phyloP scores from a whole-genome alignment of 2,797 vertebrate genomes.

The Catostomus latipinnis region DNA sequence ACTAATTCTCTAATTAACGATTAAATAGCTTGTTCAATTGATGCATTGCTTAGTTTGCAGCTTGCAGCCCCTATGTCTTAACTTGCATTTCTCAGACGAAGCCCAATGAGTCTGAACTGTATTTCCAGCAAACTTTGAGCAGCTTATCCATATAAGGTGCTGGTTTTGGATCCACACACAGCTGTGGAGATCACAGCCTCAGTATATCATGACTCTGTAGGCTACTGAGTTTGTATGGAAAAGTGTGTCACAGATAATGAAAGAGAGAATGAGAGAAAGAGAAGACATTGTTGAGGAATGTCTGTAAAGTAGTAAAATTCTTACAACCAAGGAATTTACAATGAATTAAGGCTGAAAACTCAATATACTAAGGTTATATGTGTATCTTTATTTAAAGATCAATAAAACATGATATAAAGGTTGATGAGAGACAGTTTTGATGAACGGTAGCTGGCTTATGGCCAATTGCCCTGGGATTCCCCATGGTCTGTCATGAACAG shows the following conservation, averaged over 20 bases:
- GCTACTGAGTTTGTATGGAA: slow-evolving; percentile 28
- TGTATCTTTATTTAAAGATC: background rate
- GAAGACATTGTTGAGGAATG: slow-evolving; percentile 1
- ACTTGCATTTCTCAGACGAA: slow-evolving; percentile 26
- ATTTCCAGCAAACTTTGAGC: slow-evolving; percentile 46
- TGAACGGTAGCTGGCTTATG: slow-evolving; percentile 20
- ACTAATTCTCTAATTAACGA: slow-evolving; percentile 19
- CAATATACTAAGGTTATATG: too few relatives aligned
- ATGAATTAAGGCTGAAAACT: too few relatives aligned
- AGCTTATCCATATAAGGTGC: slow-evolving; percentile 64
- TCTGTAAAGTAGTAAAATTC: background rate
- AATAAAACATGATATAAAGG: slow-evolving; percentile 19
- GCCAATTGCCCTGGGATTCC: slow-evolving; percentile 33
- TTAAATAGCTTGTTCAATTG: slow-evolving; percentile 19
- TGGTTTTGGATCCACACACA: slow-evolving; percentile 54
- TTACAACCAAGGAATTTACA: too few relatives aligned
- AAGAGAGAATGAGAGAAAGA: background rate
- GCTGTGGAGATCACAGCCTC: slow-evolving; percentile 47
- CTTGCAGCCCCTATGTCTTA: slow-evolving; percentile 5
- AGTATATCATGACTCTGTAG: slow-evolving; percentile 53
- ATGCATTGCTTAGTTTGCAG: slow-evolving; percentile 41
- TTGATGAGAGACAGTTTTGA: slow-evolving; percentile 3
- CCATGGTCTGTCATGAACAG: too few relatives aligned
- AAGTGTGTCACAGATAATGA: slow-evolving; percentile 9
- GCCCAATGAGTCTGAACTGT: slow-evolving; percentile 47